A percentile compares a stretch with the other conserved stretches of the same genome.
Evolutionary conservation across 2,797 vertebrate genomes (phyloP).

Genomic region (Periparus ater): DNA sequence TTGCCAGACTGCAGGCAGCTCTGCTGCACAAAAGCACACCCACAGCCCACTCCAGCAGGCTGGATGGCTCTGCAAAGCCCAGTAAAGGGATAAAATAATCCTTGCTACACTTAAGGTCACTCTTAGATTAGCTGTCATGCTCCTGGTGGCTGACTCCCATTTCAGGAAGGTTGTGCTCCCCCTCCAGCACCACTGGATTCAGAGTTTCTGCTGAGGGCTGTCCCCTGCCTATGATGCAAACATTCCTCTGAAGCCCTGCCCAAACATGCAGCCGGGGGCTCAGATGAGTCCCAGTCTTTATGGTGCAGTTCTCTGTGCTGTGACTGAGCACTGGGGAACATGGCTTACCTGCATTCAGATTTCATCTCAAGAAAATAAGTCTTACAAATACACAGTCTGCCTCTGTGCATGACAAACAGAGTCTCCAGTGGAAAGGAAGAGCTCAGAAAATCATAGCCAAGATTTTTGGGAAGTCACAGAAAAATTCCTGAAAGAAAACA

Average conservation of each 20-base stretch:
- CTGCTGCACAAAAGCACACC: background rate
- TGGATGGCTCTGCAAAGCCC: background rate
- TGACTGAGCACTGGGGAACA: background rate
- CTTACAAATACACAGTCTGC: background rate
- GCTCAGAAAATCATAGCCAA: background rate
- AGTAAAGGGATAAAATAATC: background rate
- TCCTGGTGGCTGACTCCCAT: background rate
- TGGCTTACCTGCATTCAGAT: background rate
- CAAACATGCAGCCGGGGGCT: background rate
- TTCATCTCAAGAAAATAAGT: background rate
- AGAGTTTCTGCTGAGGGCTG: background rate
- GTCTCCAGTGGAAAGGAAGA: background rate
- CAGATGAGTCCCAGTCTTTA: background rate
- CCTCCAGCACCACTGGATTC: background rate
- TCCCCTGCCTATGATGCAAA: rapidly evolving
- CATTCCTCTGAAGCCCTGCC: background rate
- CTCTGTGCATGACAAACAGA: background rate
- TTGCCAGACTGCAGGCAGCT: background rate
- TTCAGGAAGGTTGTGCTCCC: background rate
- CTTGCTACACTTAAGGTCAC: background rate
- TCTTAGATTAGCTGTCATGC: background rate
- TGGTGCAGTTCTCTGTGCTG: rapidly evolving
- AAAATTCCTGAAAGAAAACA: background rate
- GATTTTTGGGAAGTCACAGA: background rate
- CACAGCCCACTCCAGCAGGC: background rate